phyloP scores from a whole-genome alignment of 2,888 invertebrate genomes.

The Agrilus cyanescens region DNA sequence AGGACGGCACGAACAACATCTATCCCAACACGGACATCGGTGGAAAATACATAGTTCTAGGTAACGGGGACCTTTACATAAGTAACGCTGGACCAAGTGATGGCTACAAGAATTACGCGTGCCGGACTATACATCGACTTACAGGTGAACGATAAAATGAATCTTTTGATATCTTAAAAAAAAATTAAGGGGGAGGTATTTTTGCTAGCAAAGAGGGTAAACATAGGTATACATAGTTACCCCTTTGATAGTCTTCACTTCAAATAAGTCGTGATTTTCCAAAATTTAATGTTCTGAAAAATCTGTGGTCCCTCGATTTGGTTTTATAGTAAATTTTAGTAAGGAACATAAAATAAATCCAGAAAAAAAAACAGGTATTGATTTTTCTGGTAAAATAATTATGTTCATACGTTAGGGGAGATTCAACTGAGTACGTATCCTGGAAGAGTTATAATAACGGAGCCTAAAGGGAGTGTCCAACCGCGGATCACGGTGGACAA shows the following conservation, averaged over 20 bases:
- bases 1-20: slow-evolving; percentile 68
- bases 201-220: too few relatives aligned
- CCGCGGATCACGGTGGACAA: slow-evolving; percentile 63
- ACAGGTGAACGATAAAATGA: slow-evolving; percentile 41
- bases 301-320: too few relatives aligned
- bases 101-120: slow-evolving; percentile 68
- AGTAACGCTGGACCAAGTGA: slow-evolving; percentile 67
- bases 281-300: too few relatives aligned
- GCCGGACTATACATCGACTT: slow-evolving; percentile 68
- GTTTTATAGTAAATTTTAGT: too few relatives aligned
- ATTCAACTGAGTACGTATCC: slow-evolving; percentile 45
- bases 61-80: slow-evolving; percentile 75
- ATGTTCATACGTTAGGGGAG: slow-evolving; percentile 36
- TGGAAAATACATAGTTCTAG: slow-evolving; percentile 64
- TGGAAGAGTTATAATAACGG: slow-evolving; percentile 58
- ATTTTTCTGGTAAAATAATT: not conserved
- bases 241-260: too few relatives aligned
- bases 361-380: too few relatives aligned
- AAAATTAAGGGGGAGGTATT: too few relatives aligned
- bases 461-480: slow-evolving; percentile 64
- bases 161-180: too few relatives aligned
- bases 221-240: too few relatives aligned
- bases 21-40: slow-evolving; percentile 63
- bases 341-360: too few relatives aligned
- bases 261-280: too few relatives aligned